Evolutionary conservation across 2,797 vertebrate genomes (phyloP).

Genomic region (Pseudochaenichthys georgianus): DNA sequence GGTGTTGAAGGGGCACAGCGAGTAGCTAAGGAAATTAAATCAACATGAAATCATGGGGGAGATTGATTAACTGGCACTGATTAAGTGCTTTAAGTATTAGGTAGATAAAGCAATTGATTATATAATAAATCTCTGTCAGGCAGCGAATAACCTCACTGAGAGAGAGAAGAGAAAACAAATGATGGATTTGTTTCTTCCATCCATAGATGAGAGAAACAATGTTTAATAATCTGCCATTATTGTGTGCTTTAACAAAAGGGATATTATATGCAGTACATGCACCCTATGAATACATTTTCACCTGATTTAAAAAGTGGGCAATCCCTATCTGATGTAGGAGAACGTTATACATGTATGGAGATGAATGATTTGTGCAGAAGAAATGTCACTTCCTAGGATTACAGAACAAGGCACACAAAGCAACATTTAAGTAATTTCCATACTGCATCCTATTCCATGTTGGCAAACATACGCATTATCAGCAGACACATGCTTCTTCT

Average conservation of each 20-base stretch:
- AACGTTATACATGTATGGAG: neutral
- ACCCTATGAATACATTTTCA: constrained; percentile 8
- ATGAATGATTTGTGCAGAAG: constrained; percentile 6
- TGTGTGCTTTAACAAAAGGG: constrained; percentile 16
- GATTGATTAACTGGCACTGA: constrained; percentile 91
- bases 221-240: constrained; percentile 51
- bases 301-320: constrained; percentile 1
- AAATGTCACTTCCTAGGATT: neutral
- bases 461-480: constrained; percentile 42
- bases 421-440: constrained; percentile 11
- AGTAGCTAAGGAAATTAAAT: constrained; percentile 77
- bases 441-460: constrained; percentile 9
- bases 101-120: constrained; percentile 94
- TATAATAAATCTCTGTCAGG: constrained; percentile 89
- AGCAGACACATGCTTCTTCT: constrained; percentile 12
- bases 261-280: constrained; percentile 1
- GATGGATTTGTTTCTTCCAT: constrained; percentile 85
- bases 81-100: constrained; percentile 90
- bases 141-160: constrained; percentile 78
- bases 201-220: constrained; percentile 46
- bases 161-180: constrained; percentile 82
- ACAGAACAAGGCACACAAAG: constrained; percentile 2
- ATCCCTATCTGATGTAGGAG: neutral
- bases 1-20: constrained; percentile 40
- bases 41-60: constrained; percentile 83